A percentile compares a stretch with the other conserved stretches of the same genome.
Conservation (phyloP, 2,113 vertebrate genomes). For the Glaucomys volans region DNA sequence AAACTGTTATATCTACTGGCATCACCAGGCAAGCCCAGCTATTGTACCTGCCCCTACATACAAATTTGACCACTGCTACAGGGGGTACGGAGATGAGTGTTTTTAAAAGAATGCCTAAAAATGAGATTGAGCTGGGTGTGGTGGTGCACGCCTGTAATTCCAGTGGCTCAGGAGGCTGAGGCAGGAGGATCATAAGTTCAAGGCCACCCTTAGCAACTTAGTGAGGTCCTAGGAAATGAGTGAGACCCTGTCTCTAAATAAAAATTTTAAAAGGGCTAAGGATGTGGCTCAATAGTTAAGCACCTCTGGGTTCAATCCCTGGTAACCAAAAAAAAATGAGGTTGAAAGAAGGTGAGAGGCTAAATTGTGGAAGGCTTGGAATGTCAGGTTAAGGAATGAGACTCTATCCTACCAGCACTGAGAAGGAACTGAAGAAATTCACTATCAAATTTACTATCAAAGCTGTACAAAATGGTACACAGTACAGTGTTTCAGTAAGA, state of each 20-base stretch:
- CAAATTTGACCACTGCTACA: conserved; percentile 8
- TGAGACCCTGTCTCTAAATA: too few relatives aligned
- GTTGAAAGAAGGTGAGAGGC: neutral
- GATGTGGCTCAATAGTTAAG: too few relatives aligned
- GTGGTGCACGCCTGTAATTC: too few relatives aligned
- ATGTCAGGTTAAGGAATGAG: neutral
- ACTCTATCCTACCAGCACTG: neutral
- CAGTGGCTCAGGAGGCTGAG: too few relatives aligned
- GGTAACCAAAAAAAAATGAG: neutral
- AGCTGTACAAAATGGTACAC: neutral
- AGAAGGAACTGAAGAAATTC: neutral
- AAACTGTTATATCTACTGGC: neutral
- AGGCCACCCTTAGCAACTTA: too few relatives aligned
- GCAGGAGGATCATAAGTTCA: too few relatives aligned
- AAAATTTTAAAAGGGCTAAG: too few relatives aligned
- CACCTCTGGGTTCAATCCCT: too few relatives aligned
- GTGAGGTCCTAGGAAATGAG: too few relatives aligned
- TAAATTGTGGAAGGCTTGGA: neutral
- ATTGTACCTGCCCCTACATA: neutral
- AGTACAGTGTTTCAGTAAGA: neutral
- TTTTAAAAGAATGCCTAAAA: conserved; percentile 15
- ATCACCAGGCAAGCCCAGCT: conserved; percentile 4
- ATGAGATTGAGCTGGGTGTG: neutral
- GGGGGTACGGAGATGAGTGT: neutral
- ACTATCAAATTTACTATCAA: neutral